phyloP scores from a whole-genome alignment of 1,140 invertebrate genomes.

The Rhopalosiphum padi region DNA sequence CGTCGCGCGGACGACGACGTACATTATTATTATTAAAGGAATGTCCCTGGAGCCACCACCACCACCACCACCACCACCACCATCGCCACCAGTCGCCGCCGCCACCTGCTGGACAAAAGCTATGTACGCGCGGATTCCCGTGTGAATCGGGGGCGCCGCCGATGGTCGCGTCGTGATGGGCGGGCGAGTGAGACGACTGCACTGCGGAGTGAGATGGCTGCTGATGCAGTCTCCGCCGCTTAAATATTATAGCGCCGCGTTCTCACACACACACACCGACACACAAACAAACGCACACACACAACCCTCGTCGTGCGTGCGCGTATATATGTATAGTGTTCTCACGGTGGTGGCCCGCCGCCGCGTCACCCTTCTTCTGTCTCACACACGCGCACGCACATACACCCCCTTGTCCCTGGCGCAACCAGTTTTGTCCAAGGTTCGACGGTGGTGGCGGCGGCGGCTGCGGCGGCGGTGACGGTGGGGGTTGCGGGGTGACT shows the following conservation, averaged over 20 bases:
- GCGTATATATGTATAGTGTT: neutral
- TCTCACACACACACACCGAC: neutral
- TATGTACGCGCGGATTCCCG: constrained; percentile 1
- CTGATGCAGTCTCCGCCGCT: neutral
- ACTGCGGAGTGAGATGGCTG: neutral
- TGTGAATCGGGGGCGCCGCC: constrained; percentile 27
- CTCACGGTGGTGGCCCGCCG: constrained; percentile 24
- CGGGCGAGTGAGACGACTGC: neutral
- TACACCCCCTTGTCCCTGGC: constrained; percentile 1
- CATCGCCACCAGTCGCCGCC: neutral
- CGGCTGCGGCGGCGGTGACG: neutral
- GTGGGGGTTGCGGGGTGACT: neutral
- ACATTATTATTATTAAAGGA: constrained; percentile 4
- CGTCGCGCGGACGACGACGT: neutral
- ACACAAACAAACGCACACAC: neutral
- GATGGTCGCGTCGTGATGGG: neutral
- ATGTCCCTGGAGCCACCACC: neutral
- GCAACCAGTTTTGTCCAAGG: constrained; percentile 30
- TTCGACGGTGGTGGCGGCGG: neutral
- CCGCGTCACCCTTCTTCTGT: neutral
- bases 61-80: neutral
- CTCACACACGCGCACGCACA: neutral
- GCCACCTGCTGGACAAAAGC: constrained; percentile 27
- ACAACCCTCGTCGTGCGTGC: constrained; percentile 10
- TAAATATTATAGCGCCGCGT: neutral